Conservation (phyloP, 2,888 invertebrate species). For the Tipula unca region DNA sequence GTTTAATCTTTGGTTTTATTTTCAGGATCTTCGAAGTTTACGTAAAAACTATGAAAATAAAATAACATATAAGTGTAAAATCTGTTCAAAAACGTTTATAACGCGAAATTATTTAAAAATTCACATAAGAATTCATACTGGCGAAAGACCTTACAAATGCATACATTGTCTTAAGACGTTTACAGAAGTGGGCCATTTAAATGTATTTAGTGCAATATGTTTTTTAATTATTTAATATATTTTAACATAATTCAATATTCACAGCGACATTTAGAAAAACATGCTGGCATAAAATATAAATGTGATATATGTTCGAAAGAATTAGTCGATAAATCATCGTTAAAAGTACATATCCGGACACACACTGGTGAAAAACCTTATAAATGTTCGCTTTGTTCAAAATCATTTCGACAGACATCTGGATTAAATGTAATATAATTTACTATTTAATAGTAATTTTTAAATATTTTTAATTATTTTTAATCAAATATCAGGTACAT, state of each 20-base stretch:
- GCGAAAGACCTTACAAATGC: conserved; percentile 1
- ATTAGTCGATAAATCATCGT: neutral
- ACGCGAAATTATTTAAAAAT: conserved; percentile 16
- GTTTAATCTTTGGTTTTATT: neutral
- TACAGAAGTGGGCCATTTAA: neutral
- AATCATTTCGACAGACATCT: conserved; percentile 14
- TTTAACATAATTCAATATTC: neutral
- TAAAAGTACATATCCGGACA: neutral
- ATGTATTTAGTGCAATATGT: neutral
- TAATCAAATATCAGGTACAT: neutral
- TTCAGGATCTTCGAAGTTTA: neutral
- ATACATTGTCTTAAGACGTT: conserved; percentile 1
- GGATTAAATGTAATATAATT: neutral
- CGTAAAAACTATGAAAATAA: neutral
- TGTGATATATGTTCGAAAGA: neutral
- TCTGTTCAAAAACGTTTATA: conserved; percentile 15
- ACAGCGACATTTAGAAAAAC: conserved; percentile 9
- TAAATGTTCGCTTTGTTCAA: neutral
- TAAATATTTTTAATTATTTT: neutral
- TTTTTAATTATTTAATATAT: neutral
- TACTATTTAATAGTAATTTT: neutral
- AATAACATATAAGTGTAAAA: neutral
- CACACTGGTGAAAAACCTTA: conserved; percentile 1
- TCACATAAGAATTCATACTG: neutral
- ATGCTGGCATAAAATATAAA: neutral